These are phyloP conservation scores for Euthynnus affinis DNA, from an alignment of 2,797 vertebrate genomes.

Conservation along the genomic window DNA sequence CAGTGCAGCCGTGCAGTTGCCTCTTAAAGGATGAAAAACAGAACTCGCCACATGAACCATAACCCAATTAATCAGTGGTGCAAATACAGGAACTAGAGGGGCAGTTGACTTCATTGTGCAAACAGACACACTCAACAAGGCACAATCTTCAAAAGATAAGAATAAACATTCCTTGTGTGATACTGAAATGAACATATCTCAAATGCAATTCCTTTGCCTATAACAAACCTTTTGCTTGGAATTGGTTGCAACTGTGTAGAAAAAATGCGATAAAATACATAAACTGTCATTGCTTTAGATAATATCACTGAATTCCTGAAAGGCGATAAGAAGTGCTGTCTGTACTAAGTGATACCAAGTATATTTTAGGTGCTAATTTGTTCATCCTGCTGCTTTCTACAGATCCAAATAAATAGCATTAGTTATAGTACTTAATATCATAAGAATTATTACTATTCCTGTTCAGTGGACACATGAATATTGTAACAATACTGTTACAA, in stretches of 20 bases:
- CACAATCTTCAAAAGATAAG: conserved; percentile 29
- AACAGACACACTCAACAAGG: conserved; percentile 34
- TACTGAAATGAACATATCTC: conserved; percentile 7
- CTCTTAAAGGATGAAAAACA: conserved; percentile 43
- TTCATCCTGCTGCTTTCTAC: neutral
- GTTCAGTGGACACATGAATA: neutral
- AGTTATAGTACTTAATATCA: neutral
- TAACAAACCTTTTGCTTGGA: neutral
- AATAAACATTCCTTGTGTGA: conserved; percentile 10
- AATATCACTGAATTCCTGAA: neutral
- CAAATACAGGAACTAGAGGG: conserved; percentile 45
- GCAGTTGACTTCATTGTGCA: conserved; percentile 44
- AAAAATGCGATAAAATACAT: conserved; percentile 1
- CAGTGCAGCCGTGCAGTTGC: conserved; percentile 32
- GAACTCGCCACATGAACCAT: conserved; percentile 65
- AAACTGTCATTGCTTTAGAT: neutral
- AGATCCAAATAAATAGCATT: neutral
- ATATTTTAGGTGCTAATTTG: neutral
- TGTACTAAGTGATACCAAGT: neutral
- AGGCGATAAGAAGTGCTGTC: neutral
- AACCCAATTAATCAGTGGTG: conserved; percentile 73
- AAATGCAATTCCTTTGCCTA: neutral
- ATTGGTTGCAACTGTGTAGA: conserved; percentile 7
- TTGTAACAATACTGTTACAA: neutral
- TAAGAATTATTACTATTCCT: neutral